Base-by-base conservation (phyloP, 2,797 vertebrate species). In the Helarctos malayanus region DNA sequence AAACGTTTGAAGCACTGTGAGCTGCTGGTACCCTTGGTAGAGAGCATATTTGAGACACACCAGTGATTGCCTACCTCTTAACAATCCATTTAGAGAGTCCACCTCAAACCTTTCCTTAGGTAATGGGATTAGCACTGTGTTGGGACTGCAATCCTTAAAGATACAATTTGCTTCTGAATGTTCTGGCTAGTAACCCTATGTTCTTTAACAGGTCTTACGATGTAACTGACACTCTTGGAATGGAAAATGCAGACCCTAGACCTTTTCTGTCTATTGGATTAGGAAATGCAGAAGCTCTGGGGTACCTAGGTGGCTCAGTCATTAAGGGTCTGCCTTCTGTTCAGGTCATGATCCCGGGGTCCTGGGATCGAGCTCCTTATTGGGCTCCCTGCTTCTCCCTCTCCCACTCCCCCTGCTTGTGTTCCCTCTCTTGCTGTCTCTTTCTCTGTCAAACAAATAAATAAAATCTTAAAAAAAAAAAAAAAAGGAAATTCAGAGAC, bases 161-260 rank as follows among this genome's bases (percentile, higher is more conserved):
- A 94, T 95, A 95, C 71, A 91, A 84, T 94, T 97, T 86, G 79
- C 93, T 92, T 95, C 82, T 84, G 41, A 87, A 68, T 93, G 68
- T 27, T 65, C 89, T 38, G 68, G 68, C 38, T 75, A 14, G 84
- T 97, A 93, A 69, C 82, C 7, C 6, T 16, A 4, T 80, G 32
- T 56, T 71, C 80, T 96, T 78, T 95, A 56, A 27, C 57, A 95
- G 54, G 52, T 63, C 92, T 93, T 95, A 81, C 19, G 29, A 3
- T 52, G 13, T 95, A 92, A 71, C 79, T 82, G 73, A 25, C 59
- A 73, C 56, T 93, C 23, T 79, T 89, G 21, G 63, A 91, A 94
- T 38, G 52, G 69, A 79, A 95, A 91, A 86, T 1, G 6, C 12
- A 93, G 89, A 83, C 54, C 23, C 95, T 63, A 54, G 75, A 63